Conservation (phyloP, 2,113 vertebrate species). For the Periophthalmodon schlosseri region DNA sequence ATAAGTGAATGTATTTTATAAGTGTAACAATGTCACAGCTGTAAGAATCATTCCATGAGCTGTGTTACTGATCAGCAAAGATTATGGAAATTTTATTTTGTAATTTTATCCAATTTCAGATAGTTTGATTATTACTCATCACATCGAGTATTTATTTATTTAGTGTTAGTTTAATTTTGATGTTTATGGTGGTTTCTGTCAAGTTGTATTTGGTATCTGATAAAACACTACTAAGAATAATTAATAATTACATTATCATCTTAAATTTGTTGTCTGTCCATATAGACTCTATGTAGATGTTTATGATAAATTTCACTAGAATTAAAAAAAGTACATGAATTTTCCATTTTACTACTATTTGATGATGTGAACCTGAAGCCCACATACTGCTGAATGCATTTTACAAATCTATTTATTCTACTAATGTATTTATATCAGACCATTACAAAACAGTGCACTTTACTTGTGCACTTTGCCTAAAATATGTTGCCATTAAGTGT, state of each 20-base stretch:
- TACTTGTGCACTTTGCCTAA: slow-evolving; percentile 54
- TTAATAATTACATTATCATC: not conserved
- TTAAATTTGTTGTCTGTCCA: not conserved
- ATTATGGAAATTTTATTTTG: not conserved
- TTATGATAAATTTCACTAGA: not conserved
- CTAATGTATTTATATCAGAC: slow-evolving; percentile 1
- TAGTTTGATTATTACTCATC: not conserved
- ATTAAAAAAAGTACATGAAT: not conserved
- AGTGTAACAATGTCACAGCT: slow-evolving; percentile 9
- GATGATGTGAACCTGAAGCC: slow-evolving; percentile 10
- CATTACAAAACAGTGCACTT: not conserved
- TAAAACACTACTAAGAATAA: not conserved
- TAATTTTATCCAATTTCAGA: not conserved
- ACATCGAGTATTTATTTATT: not conserved
- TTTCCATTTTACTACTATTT: not conserved
- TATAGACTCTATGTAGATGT: not conserved
- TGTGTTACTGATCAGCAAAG: not conserved
- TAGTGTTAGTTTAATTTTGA: not conserved
- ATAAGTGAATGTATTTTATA: slow-evolving; percentile 58
- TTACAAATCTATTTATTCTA: not conserved
- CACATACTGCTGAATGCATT: not conserved
- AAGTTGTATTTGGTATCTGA: not conserved
- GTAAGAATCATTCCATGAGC: not conserved
- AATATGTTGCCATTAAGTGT: slow-evolving; percentile 19
- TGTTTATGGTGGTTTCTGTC: not conserved